These are phyloP conservation scores for Phainopepla nitens DNA, from an alignment of 2,113 vertebrate genomes.

Conservation along the genomic window DNA sequence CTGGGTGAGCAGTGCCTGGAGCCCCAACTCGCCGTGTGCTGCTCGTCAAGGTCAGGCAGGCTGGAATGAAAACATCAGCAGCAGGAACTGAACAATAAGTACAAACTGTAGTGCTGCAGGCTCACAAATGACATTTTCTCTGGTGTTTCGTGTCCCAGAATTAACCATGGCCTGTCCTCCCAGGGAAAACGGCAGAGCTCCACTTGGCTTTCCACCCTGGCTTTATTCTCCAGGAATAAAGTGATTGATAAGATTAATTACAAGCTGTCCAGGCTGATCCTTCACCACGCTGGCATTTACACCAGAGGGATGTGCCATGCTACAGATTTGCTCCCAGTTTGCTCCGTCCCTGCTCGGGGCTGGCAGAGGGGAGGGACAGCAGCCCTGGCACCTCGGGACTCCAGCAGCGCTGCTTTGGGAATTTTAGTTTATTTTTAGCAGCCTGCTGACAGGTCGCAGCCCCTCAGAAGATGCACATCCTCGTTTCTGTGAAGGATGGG, in stretches of 20 bases:
- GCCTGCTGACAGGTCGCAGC: fast-evolving
- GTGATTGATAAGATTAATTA: background rate
- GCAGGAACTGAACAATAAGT: background rate
- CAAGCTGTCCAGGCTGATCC: background rate
- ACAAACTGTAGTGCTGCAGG: background rate
- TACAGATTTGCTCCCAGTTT: background rate
- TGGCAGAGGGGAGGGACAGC: background rate
- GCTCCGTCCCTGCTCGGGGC: fast-evolving
- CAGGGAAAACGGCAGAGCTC: background rate
- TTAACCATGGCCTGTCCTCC: background rate
- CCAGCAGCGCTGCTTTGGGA: background rate
- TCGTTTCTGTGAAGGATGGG: background rate
- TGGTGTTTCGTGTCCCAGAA: background rate
- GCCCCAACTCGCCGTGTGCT: background rate
- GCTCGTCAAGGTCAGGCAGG: background rate
- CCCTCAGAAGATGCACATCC: background rate
- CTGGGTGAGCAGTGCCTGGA: background rate
- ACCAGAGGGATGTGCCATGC: background rate
- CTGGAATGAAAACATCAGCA: background rate
- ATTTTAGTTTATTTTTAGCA: background rate
- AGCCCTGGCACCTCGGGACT: fast-evolving
- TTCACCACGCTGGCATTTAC: background rate
- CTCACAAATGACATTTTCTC: background rate
- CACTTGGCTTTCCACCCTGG: background rate
- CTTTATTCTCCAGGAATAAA: background rate